These are phyloP conservation scores for Saguinus midas DNA, from an alignment of 2,113 vertebrate genomes.

Conservation along the genomic window DNA sequence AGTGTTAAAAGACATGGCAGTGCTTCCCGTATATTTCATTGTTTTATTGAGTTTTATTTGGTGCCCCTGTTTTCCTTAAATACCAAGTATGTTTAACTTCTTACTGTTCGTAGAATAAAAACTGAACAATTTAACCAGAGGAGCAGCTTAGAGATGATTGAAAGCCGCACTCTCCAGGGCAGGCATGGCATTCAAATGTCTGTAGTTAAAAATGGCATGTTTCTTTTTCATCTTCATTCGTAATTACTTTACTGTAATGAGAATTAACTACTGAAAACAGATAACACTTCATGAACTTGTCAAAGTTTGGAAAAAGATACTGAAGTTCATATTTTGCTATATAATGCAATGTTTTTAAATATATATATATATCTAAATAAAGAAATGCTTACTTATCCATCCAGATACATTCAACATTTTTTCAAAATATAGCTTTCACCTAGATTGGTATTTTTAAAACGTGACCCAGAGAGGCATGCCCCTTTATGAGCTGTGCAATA, in stretches of 20 bases:
- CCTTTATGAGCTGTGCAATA: not conserved
- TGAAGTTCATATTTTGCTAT: not conserved
- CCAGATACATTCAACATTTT: not conserved
- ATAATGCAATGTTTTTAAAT: not conserved
- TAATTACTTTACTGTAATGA: not conserved
- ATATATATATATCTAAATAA: not conserved
- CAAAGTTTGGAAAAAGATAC: not conserved
- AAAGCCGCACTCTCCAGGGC: rapidly evolving
- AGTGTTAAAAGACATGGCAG: not conserved
- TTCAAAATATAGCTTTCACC: not conserved
- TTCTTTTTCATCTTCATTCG: not conserved
- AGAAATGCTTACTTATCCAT: not conserved
- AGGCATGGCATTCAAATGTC: not conserved
- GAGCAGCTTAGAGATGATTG: not conserved
- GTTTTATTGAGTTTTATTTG: not conserved
- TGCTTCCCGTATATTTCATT: not conserved
- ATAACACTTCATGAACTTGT: not conserved
- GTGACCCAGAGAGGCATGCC: not conserved
- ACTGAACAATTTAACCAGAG: not conserved
- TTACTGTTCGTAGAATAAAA: not conserved
- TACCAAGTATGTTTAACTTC: not conserved
- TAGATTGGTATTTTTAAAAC: not conserved
- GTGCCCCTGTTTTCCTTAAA: not conserved
- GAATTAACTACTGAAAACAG: not conserved
- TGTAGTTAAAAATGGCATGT: not conserved